phyloP scores from a whole-genome alignment of 1,140 invertebrate genomes.

The Dendrolimus kikuchii region DNA sequence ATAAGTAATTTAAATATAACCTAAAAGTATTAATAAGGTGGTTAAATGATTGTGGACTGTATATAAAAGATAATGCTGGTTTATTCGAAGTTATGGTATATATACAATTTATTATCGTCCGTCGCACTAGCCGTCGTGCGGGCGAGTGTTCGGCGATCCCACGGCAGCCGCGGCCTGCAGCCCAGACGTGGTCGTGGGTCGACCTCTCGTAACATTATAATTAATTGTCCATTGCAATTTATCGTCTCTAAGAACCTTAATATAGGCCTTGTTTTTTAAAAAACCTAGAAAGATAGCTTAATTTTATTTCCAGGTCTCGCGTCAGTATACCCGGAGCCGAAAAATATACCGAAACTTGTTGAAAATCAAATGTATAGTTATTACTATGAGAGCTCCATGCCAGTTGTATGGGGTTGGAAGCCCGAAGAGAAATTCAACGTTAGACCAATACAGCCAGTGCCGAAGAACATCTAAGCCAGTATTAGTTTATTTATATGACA shows the following conservation, averaged over 20 bases:
- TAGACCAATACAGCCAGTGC: conserved; percentile 65
- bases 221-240: too few species aligned
- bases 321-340: conserved; percentile 88
- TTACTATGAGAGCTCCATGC: conserved; percentile 85
- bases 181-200: too few species aligned
- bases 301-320: conserved; percentile 77
- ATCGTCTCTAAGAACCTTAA: neutral
- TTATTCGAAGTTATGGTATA: too few species aligned
- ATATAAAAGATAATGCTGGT: too few species aligned
- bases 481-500: conserved; percentile 16
- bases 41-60: too few species aligned
- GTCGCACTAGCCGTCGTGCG: too few species aligned
- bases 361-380: conserved; percentile 84
- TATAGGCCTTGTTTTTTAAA: neutral
- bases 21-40: too few species aligned
- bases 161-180: too few species aligned
- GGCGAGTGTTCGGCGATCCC: too few species aligned
- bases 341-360: conserved; percentile 81
- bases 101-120: too few species aligned
- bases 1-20: too few species aligned
- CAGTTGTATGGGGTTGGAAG: conserved; percentile 82
- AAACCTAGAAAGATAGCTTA: neutral
- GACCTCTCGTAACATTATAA: too few species aligned
- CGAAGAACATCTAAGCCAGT: conserved; percentile 60
- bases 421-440: conserved; percentile 71